Conservation (phyloP, 1,140 invertebrate species). For the Lepidostoma basale region DNA sequence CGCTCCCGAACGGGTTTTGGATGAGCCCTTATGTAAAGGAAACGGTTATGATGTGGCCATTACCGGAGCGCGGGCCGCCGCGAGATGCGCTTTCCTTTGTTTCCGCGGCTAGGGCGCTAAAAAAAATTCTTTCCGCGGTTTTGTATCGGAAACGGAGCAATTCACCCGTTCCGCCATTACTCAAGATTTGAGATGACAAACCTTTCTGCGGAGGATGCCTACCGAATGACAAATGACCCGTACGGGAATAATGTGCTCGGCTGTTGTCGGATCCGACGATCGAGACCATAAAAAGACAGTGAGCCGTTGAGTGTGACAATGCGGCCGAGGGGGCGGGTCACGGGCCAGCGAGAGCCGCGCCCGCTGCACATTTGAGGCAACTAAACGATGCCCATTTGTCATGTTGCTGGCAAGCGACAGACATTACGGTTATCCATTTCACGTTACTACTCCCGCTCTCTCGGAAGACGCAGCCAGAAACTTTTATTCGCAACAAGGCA, state of each 20-base stretch:
- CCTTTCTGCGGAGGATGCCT: constrained; percentile 32
- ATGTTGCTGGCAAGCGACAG: constrained; percentile 42
- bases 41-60: constrained; percentile 43
- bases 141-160: constrained; percentile 34
- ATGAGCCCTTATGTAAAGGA: constrained; percentile 42
- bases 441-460: constrained; percentile 10
- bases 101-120: constrained; percentile 25
- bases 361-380: constrained; percentile 35
- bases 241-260: constrained; percentile 39
- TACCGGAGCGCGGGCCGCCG: constrained; percentile 25
- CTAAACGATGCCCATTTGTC: constrained; percentile 45
- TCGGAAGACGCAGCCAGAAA: constrained; percentile 10
- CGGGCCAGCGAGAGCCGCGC: constrained; percentile 28
- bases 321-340: background rate
- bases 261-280: constrained; percentile 42
- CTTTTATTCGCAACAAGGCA: constrained; percentile 37
- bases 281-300: constrained; percentile 41
- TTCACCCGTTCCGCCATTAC: constrained; percentile 35
- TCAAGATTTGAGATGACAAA: constrained; percentile 44
- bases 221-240: constrained; percentile 44
- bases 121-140: constrained; percentile 22
- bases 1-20: constrained; percentile 10
- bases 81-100: constrained; percentile 34
- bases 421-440: constrained; percentile 41
- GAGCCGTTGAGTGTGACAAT: background rate